phyloP scores from a whole-genome alignment of 1,140 invertebrate genomes.

The Pomacea maculata region DNA sequence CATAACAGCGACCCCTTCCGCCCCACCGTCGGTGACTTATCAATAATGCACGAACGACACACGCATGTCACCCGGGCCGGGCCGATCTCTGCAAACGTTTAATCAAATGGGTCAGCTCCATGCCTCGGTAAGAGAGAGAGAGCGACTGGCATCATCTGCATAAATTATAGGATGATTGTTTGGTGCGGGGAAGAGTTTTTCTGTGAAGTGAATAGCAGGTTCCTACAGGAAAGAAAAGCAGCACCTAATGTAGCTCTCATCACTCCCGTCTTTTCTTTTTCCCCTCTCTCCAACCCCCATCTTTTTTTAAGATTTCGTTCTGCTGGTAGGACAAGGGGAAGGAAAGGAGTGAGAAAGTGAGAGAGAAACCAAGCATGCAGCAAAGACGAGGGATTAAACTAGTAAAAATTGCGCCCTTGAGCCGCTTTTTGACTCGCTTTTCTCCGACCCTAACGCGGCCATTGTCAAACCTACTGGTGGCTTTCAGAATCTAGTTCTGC shows the following conservation, averaged over 20 bases:
- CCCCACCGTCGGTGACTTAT: neutral
- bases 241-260: neutral
- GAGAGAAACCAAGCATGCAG: neutral
- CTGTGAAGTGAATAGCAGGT: neutral
- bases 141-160: slow-evolving; percentile 19
- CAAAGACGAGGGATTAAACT: neutral
- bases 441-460: too few species aligned
- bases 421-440: too few species aligned
- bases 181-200: neutral
- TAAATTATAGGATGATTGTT: slow-evolving; percentile 25
- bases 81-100: slow-evolving; percentile 16
- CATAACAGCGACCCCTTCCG: neutral
- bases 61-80: slow-evolving; percentile 23
- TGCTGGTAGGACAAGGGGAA: neutral
- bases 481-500: too few species aligned
- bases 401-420: too few species aligned
- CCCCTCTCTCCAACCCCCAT: neutral
- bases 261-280: neutral
- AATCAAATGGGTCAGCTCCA: slow-evolving; percentile 24
- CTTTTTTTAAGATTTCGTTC: neutral
- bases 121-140: too few species aligned
- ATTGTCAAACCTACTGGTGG: too few species aligned
- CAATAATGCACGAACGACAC: slow-evolving; percentile 16
- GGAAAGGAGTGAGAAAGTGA: neutral
- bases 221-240: neutral